Conservation (phyloP, 2,113 vertebrate genomes). For the Telmatochromis sp. region DNA sequence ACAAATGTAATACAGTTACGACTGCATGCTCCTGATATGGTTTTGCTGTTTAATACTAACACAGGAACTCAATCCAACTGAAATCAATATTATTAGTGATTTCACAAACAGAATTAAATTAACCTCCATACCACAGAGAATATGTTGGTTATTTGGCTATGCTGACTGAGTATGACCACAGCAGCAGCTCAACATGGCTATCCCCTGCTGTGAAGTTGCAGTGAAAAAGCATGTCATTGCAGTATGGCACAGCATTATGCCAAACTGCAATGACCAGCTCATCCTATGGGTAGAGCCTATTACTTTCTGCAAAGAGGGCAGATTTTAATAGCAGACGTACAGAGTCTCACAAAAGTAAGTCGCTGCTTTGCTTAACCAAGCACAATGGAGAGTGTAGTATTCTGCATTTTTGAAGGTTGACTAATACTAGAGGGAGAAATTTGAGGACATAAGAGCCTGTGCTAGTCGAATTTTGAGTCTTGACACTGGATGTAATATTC, state of each 20-base stretch:
- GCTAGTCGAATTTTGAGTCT: background rate
- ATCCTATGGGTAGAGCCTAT: background rate
- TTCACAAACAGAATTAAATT: background rate
- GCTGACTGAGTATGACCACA: background rate
- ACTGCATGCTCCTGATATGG: background rate
- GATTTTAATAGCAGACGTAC: background rate
- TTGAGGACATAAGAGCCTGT: background rate
- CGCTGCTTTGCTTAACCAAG: background rate
- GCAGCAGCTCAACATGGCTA: background rate
- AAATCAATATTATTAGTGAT: background rate
- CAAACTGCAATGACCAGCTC: background rate
- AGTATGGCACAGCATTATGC: background rate
- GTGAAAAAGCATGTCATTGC: background rate
- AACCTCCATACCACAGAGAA: background rate
- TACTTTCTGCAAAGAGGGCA: background rate
- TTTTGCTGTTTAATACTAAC: background rate
- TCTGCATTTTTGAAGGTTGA: background rate
- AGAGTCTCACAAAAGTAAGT: background rate
- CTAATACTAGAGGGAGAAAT: background rate
- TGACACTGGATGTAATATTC: background rate
- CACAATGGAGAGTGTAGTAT: background rate
- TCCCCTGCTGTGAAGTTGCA: background rate
- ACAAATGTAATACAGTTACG: background rate
- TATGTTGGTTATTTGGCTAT: background rate
- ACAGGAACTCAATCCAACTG: background rate